These are phyloP conservation scores for Rhinolophus ferrumequinum DNA, from an alignment of 2,113 vertebrate genomes.

Conservation along the genomic window DNA sequence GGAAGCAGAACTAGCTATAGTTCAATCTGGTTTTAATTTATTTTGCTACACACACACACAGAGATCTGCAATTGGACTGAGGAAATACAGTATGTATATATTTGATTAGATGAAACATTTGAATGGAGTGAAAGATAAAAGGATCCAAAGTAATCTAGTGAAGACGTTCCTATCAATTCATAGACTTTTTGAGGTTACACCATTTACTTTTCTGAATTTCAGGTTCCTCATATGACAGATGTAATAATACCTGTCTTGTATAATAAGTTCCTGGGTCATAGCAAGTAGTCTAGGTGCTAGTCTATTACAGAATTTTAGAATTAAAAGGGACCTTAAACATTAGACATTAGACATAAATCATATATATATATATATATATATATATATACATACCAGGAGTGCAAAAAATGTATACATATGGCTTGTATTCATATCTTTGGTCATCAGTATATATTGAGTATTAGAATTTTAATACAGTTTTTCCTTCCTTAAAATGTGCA, in stretches of 20 bases:
- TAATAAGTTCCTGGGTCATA: background rate
- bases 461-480: too few relatives aligned
- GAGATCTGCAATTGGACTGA: background rate
- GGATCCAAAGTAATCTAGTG: background rate
- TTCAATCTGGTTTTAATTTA: background rate
- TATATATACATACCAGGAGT: too few relatives aligned
- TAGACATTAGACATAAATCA: background rate
- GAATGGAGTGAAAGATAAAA: background rate
- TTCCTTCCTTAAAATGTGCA: too few relatives aligned
- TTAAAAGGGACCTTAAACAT: background rate
- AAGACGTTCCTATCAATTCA: background rate
- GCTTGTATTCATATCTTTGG: too few relatives aligned
- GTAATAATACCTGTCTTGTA: background rate
- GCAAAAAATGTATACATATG: too few relatives aligned
- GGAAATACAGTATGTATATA: background rate
- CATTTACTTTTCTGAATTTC: background rate
- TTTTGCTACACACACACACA: background rate
- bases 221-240: background rate
- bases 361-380: too few relatives aligned
- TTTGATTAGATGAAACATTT: background rate
- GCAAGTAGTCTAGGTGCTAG: background rate
- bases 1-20: background rate
- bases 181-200: background rate
- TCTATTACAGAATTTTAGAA: background rate
- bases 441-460: too few relatives aligned